Conservation (phyloP, 2,888 invertebrate genomes). For the Stomorhina lunata region DNA sequence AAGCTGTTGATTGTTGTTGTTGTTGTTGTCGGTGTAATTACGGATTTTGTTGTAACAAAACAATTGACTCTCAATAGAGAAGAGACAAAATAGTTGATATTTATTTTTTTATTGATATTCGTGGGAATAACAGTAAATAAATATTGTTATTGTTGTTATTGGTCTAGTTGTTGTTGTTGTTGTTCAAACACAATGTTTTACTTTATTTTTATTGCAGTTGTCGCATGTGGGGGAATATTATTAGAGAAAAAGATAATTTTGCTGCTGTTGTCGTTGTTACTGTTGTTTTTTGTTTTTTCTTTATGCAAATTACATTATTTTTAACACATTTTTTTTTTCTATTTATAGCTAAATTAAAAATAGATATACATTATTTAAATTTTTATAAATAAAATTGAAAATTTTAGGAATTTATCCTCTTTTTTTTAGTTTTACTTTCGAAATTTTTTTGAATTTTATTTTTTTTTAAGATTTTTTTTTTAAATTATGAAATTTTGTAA, state of each 20-base stretch:
- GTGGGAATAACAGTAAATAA: constrained; percentile 31
- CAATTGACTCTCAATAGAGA: constrained; percentile 17
- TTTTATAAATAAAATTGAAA: too few species aligned
- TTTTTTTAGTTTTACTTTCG: too few species aligned
- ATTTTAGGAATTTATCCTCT: too few species aligned
- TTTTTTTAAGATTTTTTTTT: too few species aligned
- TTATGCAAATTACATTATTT: constrained; percentile 21
- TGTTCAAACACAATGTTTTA: too few species aligned
- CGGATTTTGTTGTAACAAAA: constrained; percentile 5
- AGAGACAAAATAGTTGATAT: constrained; percentile 8
- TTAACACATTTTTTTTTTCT: constrained; percentile 11
- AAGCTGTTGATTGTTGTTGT: constrained; percentile 5
- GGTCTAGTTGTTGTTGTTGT: not conserved
- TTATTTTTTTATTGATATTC: constrained; percentile 34
- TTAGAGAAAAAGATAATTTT: constrained; percentile 11
- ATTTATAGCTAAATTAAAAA: too few species aligned
- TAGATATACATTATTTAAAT: too few species aligned
- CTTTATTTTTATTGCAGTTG: too few species aligned
- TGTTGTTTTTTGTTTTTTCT: constrained; percentile 8
- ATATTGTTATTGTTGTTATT: not conserved
- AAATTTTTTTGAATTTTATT: too few species aligned
- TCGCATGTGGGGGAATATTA: constrained; percentile 22
- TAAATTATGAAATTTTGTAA: too few species aligned
- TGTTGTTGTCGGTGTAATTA: constrained; percentile 1
- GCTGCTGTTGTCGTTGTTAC: not conserved